phyloP scores from a whole-genome alignment of 2,888 invertebrate genomes.

The Eupithecia centaureata region DNA sequence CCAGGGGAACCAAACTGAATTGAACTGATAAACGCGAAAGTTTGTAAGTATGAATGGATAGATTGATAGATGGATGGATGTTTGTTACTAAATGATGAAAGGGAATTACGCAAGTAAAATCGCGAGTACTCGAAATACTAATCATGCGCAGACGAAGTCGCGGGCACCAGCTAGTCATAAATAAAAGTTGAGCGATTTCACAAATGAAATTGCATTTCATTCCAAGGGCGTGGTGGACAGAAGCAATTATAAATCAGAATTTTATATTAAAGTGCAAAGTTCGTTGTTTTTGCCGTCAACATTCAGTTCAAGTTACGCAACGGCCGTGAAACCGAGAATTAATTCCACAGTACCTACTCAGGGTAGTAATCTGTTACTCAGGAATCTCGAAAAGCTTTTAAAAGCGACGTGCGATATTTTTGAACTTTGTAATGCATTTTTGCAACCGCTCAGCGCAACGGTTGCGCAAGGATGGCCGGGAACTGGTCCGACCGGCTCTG shows the following conservation, averaged over 20 bases:
- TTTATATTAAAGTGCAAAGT: conserved; percentile 72
- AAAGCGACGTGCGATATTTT: conserved; percentile 71
- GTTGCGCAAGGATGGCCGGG: conserved; percentile 79
- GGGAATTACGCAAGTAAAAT: too few species aligned
- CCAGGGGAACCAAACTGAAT: too few species aligned
- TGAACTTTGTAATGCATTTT: conserved; percentile 77
- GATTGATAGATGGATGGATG: too few species aligned
- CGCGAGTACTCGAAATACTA: too few species aligned
- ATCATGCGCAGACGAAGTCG: too few species aligned
- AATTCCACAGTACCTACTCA: conserved; percentile 48
- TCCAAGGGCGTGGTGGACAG: conserved; percentile 71
- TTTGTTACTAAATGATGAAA: too few species aligned
- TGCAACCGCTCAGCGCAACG: conserved; percentile 65
- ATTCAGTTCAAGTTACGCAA: conserved; percentile 73
- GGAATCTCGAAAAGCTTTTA: conserved; percentile 75
- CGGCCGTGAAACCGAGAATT: conserved; percentile 54
- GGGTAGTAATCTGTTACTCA: conserved; percentile 65
- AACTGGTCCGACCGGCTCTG: conserved; percentile 79
- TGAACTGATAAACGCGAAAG: too few species aligned
- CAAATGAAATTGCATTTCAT: conserved; percentile 75
- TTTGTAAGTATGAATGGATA: too few species aligned
- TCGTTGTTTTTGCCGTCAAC: conserved; percentile 65
- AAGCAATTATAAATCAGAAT: conserved; percentile 75
- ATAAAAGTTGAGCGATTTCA: conserved; percentile 76
- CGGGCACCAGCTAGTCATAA: too few species aligned